Percentiles rank a stretch among this genome's conserved stretches.
phyloP scores from a whole-genome alignment of 2,888 invertebrate genomes.

The Eurois occulta region DNA sequence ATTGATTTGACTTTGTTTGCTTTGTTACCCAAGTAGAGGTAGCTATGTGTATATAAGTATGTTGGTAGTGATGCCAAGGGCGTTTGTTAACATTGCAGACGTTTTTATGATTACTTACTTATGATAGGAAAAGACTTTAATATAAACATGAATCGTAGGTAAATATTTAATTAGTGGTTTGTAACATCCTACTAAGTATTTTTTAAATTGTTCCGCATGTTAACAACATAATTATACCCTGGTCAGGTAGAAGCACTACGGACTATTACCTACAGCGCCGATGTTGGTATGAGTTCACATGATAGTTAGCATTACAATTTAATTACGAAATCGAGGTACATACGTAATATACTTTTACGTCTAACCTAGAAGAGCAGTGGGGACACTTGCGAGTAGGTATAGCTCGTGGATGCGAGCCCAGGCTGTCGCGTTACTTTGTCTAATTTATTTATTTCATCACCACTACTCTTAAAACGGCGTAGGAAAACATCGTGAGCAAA shows the following conservation, averaged over 20 bases:
- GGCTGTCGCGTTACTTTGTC: neutral
- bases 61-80: slow-evolving; percentile 48
- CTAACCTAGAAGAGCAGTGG: neutral
- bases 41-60: neutral
- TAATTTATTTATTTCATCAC: neutral
- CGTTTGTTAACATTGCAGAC: slow-evolving; percentile 26
- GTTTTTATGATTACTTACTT: slow-evolving; percentile 17
- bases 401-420: neutral
- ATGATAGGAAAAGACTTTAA: slow-evolving; percentile 4
- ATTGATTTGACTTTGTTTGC: slow-evolving; percentile 32
- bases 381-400: neutral
- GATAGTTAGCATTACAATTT: neutral
- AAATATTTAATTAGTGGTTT: neutral
- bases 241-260: neutral
- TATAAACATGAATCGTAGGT: neutral
- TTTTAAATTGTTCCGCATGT: neutral
- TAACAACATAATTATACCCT: neutral
- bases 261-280: neutral
- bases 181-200: neutral
- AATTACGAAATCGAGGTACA: neutral
- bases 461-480: neutral
- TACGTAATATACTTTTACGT: neutral
- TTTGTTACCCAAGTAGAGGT: neutral
- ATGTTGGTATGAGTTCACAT: neutral
- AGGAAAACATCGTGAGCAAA: neutral